Evolutionary conservation across 1,140 invertebrate genomes (phyloP).

Genomic region (Linepithema humile): DNA sequence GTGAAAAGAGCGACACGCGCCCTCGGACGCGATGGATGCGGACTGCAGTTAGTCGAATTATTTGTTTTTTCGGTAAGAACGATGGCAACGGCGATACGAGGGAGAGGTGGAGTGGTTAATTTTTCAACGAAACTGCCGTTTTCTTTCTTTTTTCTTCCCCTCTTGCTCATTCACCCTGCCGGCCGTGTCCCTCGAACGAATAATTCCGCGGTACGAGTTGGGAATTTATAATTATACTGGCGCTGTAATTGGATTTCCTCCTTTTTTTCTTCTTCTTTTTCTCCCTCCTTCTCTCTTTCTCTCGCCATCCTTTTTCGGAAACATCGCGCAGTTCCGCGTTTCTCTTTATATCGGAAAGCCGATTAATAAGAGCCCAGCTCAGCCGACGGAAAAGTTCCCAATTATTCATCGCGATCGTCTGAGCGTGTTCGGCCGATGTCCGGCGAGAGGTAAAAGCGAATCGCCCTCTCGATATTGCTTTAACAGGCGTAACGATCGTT

Average conservation of each 20-base stretch:
- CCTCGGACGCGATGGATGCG: constrained; percentile 25
- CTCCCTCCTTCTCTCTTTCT: neutral
- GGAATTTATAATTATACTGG: constrained; percentile 53
- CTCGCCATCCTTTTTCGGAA: constrained; percentile 23
- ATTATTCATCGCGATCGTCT: constrained; percentile 63
- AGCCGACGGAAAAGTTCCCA: constrained; percentile 44
- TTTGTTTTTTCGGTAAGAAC: constrained; percentile 64
- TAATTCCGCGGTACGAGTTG: constrained; percentile 51
- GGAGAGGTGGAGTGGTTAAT: constrained; percentile 38
- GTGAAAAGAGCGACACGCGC: constrained; percentile 61
- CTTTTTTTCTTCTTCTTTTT: neutral
- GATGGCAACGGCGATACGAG: constrained; percentile 17
- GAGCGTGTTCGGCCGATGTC: constrained; percentile 26
- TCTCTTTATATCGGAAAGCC: constrained; percentile 54
- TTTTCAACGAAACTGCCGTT: constrained; percentile 51
- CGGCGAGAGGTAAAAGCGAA: constrained; percentile 62
- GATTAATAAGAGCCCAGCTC: constrained; percentile 46
- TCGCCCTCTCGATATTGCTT: constrained; percentile 68
- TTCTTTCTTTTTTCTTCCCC: neutral
- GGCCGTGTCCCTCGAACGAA: constrained; percentile 48
- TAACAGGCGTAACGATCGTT: constrained; percentile 72
- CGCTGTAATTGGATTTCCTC: constrained; percentile 50
- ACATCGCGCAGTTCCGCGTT: constrained; percentile 12
- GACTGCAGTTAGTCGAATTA: constrained; percentile 51
- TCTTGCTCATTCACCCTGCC: neutral